Base-by-base conservation (phyloP, 1,140 invertebrate species). In the Trichonephila inaurata region DNA sequence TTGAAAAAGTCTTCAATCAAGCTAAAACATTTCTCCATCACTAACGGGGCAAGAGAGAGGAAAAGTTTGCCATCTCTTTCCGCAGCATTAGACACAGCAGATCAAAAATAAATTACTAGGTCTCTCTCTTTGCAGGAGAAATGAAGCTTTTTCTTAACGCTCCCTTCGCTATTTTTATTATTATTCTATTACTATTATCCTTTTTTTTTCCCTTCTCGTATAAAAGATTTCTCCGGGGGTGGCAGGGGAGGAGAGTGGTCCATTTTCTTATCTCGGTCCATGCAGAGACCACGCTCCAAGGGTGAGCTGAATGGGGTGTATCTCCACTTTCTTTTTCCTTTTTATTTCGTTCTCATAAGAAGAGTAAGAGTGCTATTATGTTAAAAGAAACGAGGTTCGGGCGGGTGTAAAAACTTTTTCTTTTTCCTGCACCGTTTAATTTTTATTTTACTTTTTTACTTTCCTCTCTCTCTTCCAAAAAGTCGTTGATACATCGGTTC, bases 51-150 rank as follows among this genome's bases (percentile, higher is more conserved):
- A 58, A 77, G 14, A 21, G 21, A 64, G 51, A 83, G 44, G 28
- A 44, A 33, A 89, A 89, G 87, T 72, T 62, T 44, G 44, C 87
- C 66, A 89, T 89, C 62, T 72, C 60, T 89, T 89, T 89, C 87
- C 87, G 87, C 87, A 33, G 87, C 87, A 89, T 89, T 89, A 89
- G 87, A 72, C 87, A 89, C 24, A 19, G 87, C 87, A 69, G 87
- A 89, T 89, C 87, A 89, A 69, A 89, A 89, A 89, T 89, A 89
- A 89, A 89, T 89, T 89, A 89, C 87, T 89, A 69, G 19, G 21
- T 58, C 82, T 83, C 44, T 51, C 33, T 58, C 18, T 24, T n/a
- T 33, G 19, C 40, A 7, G 77, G 69, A 77, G 69, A 87, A 87
- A 58, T 87, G 21, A n/a, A 21, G 21, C 58, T 51, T 51, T 51